These are phyloP conservation scores for Dascyllus trimaculatus DNA, from an alignment of 2,113 vertebrate species.

Conservation along the genomic window DNA sequence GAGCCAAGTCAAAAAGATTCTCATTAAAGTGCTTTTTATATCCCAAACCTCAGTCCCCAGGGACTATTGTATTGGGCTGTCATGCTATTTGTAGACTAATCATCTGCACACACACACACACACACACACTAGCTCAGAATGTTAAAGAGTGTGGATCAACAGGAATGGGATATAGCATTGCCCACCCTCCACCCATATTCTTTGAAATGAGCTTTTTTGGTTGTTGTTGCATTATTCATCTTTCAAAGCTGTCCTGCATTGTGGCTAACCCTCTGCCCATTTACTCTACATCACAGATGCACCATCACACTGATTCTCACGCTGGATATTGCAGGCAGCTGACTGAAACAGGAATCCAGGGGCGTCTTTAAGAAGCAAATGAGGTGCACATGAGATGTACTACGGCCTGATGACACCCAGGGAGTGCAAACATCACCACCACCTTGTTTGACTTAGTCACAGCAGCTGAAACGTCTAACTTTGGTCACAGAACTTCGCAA, in stretches of 20 bases:
- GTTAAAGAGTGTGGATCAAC: slow-evolving; percentile 41
- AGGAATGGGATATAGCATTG: slow-evolving; percentile 34
- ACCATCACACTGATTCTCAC: slow-evolving; percentile 14
- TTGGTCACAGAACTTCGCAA: slow-evolving; percentile 39
- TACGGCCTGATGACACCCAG: not conserved
- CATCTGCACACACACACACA: slow-evolving; percentile 25
- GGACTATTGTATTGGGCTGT: slow-evolving; percentile 50
- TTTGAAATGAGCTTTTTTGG: slow-evolving; percentile 41
- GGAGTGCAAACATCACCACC: not conserved
- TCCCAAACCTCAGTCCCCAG: slow-evolving; percentile 46
- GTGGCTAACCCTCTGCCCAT: slow-evolving; percentile 39
- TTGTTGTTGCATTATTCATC: slow-evolving; percentile 58
- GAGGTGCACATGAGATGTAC: too few relatives aligned
- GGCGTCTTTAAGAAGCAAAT: slow-evolving; percentile 9
- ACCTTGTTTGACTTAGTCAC: not conserved
- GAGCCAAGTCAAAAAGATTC: slow-evolving; percentile 57
- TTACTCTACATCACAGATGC: slow-evolving; percentile 34
- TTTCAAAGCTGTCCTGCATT: slow-evolving; percentile 46
- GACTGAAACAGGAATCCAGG: slow-evolving; percentile 12
- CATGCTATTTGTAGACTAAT: slow-evolving; percentile 67
- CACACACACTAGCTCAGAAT: slow-evolving; percentile 3
- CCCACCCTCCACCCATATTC: not conserved
- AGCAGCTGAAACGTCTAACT: slow-evolving; percentile 22
- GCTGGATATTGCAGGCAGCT: slow-evolving; percentile 17
- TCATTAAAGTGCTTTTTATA: slow-evolving; percentile 63